Evolutionary conservation across 2,797 vertebrate genomes (phyloP), one percentile per base, ranked within the genome.

Genomic region (Trematomus bernacchii): DNA sequence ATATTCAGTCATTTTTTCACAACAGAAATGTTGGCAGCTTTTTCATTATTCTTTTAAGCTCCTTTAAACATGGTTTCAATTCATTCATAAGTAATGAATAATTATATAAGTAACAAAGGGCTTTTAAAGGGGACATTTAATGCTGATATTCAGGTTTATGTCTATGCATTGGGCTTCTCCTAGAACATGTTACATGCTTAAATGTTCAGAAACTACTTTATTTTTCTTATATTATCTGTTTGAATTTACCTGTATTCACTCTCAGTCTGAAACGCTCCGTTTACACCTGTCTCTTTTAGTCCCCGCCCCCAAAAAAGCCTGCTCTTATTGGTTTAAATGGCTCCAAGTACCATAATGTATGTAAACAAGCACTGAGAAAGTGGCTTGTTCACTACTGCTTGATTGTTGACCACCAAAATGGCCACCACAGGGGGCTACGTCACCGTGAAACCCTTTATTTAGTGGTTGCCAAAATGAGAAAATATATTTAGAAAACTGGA

Each of bases 391-490:
- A 27, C 11, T 21, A 15, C 23, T 21, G 23, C 18, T 30, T 80
- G 71, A 46, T 67, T 60, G 27, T 47, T 55, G 50, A 37, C 50
- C 21, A 37, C 68, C 69, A 21, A 42, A 13, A 21, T 53, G 30
- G 23, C 63, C 63, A 10, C 55, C 1, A 0, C 50, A 46, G 48
- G 14, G 13, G 43, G 44, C 48, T 1, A 1, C 66, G 0, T 52
- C 47, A 59, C 75, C 55, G 63, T 19, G 40, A 54, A 68, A 15
- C 58, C 44, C 6, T 73, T 47, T 6, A 13, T 70, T 27, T 54
- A 67, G 52, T 43, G 80, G 73, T 57, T 4, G 44, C n/a, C 19
- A 44, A 27, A 27, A 3, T 46, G 40, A 52, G 37, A 66, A 19
- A 30, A 30, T 12, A 1, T 1, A 15, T 33, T 44, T 14, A 7